Evolutionary conservation across 2,888 invertebrate species (phyloP).

Genomic region (Sphaerophoria taeniata): DNA sequence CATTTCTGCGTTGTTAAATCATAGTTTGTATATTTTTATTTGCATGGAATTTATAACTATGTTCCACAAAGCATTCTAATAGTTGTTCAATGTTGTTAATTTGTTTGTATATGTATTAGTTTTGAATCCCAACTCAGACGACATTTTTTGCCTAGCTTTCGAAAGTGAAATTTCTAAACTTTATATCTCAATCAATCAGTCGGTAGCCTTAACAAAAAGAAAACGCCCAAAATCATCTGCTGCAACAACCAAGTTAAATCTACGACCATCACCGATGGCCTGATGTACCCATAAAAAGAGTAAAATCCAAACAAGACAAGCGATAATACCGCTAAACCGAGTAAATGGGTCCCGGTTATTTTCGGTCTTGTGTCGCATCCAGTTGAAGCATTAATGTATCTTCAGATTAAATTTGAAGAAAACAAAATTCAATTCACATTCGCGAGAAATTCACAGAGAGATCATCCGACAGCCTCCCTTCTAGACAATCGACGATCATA

Average conservation of each 20-base stretch:
- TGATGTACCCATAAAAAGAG: constrained; percentile 41
- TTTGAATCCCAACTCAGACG: no score
- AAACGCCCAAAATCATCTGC: constrained; percentile 17
- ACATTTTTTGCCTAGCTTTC: no score
- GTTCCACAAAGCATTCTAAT: neutral
- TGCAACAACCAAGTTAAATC: constrained; percentile 41
- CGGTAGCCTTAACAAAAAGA: neutral
- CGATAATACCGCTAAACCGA: constrained; percentile 33
- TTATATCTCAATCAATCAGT: no score
- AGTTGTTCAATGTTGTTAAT: neutral
- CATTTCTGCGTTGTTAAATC: neutral
- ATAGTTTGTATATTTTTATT: neutral
- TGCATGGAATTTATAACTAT: no score
- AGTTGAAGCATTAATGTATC: constrained; percentile 58
- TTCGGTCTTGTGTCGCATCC: constrained; percentile 51
- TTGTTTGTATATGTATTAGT: no score
- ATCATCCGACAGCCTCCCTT: constrained; percentile 42
- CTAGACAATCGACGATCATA: constrained; percentile 32
- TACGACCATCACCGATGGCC: constrained; percentile 53
- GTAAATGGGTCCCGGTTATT: constrained; percentile 61
- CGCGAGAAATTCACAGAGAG: constrained; percentile 44
- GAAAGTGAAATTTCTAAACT: no score
- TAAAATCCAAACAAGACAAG: constrained; percentile 26
- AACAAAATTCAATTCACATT: constrained; percentile 52
- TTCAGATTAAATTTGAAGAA: neutral